These are phyloP conservation scores for Cynopterus brachyotis DNA, from an alignment of 2,113 vertebrate genomes.

Conservation along the genomic window DNA sequence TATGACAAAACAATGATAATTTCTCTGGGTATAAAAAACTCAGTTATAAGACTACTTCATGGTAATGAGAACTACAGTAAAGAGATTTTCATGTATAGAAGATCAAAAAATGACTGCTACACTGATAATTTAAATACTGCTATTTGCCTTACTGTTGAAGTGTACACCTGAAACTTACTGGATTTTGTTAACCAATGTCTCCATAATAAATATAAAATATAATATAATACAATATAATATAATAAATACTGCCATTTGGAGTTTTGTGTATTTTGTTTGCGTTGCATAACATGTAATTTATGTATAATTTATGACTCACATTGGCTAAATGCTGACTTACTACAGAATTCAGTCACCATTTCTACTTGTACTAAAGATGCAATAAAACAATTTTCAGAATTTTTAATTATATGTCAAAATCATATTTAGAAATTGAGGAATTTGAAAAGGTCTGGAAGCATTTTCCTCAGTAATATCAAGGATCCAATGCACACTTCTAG, in stretches of 20 bases:
- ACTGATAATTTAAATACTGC: not conserved
- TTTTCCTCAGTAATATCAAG: constrained; percentile 3
- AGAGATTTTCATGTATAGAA: not conserved
- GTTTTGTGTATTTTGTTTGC: not conserved
- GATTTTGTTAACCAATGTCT: no score
- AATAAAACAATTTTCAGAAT: not conserved
- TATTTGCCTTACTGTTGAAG: not conserved
- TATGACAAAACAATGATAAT: not conserved
- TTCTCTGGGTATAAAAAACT: constrained; percentile 15
- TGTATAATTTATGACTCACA: not conserved
- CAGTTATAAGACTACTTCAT: not conserved
- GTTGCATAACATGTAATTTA: not conserved
- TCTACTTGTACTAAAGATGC: not conserved
- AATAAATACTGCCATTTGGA: no score
- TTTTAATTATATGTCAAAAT: not conserved
- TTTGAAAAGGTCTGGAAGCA: not conserved
- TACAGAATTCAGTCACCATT: not conserved
- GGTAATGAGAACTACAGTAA: not conserved
- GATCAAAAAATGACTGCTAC: not conserved
- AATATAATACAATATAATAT: no score
- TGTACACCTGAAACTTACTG: no score
- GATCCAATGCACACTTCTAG: not conserved
- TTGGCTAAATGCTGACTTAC: not conserved
- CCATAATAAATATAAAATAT: no score
- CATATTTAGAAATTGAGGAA: not conserved